phyloP scores from a whole-genome alignment of 2,888 invertebrate species.

The Ophion obscuratus region DNA sequence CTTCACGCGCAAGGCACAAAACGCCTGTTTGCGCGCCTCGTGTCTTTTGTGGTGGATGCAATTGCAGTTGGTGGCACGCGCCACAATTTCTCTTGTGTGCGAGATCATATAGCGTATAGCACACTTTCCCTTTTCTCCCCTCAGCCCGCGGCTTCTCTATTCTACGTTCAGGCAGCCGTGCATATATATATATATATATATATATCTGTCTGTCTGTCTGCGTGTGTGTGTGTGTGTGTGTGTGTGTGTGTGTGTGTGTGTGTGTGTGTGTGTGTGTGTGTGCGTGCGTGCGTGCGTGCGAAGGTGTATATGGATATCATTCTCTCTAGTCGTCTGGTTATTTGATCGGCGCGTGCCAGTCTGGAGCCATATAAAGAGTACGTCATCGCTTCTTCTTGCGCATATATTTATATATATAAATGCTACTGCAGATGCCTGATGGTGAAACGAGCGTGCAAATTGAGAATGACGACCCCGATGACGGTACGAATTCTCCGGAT shows the following conservation, averaged over 20 bases:
- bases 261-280: no score
- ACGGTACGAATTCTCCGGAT: constrained; percentile 17
- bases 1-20: not conserved
- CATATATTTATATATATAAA: not conserved
- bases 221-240: not conserved
- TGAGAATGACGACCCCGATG: constrained; percentile 19
- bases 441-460: constrained; percentile 18
- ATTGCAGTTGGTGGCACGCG: constrained; percentile 49
- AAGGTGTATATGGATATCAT: not conserved
- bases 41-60: constrained; percentile 27
- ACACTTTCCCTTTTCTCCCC: constrained; percentile 59
- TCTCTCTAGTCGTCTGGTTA: constrained; percentile 25
- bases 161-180: not conserved
- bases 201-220: not conserved
- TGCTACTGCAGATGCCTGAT: not conserved
- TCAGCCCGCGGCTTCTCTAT: constrained; percentile 15
- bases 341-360: constrained; percentile 52
- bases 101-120: constrained; percentile 3
- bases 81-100: constrained; percentile 51
- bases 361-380: constrained; percentile 39
- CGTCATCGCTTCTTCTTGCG: constrained; percentile 29
- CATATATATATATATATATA: not conserved
- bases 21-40: not conserved
- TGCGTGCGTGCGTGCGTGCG: not conserved
- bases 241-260: no score